Evolutionary conservation across 2,888 invertebrate species (phyloP).

Genomic region (Fragum fragum): DNA sequence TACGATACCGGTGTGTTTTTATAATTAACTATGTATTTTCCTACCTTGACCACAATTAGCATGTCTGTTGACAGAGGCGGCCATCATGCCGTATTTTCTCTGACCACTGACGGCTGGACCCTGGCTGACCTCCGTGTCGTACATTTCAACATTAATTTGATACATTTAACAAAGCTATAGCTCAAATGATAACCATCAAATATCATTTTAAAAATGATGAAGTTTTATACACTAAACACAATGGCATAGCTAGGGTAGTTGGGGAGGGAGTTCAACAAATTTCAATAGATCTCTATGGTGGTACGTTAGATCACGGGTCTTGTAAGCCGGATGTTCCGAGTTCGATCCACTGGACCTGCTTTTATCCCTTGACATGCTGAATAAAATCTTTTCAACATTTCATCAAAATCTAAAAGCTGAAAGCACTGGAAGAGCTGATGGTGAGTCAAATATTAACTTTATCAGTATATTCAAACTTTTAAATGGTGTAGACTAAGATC

Average conservation of each 20-base stretch:
- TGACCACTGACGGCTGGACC: slow-evolving; percentile 20
- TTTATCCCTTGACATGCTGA: no score
- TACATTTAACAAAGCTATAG: slow-evolving; percentile 26
- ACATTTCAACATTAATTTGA: slow-evolving; percentile 24
- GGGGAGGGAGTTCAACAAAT: no score
- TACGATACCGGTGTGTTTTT: background rate
- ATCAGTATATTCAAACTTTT: no score
- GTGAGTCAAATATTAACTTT: no score
- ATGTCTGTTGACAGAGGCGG: slow-evolving; percentile 3
- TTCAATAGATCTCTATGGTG: no score
- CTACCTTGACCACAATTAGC: slow-evolving; percentile 1
- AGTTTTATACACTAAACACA: background rate
- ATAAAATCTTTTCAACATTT: no score
- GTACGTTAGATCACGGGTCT: no score
- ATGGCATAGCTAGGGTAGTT: background rate
- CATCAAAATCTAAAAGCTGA: no score
- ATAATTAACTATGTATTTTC: slow-evolving; percentile 10
- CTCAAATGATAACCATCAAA: slow-evolving; percentile 22
- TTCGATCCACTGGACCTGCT: no score
- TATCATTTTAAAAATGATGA: slow-evolving; percentile 18
- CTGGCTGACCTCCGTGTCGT: slow-evolving; percentile 4
- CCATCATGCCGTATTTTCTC: background rate
- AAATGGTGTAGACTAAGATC: no score
- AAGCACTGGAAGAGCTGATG: no score
- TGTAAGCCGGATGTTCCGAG: no score